A percentile compares a stretch with the other conserved stretches of the same genome.
These are phyloP conservation scores for Rhabdomys dilectus DNA, from an alignment of 2,113 vertebrate species.

Conservation along the genomic window DNA sequence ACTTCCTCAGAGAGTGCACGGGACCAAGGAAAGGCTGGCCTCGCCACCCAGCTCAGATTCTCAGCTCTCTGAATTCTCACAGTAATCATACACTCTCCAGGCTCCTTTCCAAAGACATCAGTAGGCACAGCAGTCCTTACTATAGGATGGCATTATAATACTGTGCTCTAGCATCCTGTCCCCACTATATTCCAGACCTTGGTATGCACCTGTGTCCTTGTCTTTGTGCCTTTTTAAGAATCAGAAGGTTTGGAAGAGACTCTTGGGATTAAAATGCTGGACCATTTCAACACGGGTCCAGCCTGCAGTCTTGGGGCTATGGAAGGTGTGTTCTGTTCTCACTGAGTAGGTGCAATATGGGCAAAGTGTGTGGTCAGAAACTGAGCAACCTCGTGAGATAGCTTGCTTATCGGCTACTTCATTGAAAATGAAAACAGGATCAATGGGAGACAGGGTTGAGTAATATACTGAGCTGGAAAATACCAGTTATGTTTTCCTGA, in stretches of 20 bases:
- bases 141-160: not conserved
- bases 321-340: not conserved
- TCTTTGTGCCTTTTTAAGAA: not conserved
- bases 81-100: not conserved
- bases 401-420: not conserved
- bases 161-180: not conserved
- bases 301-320: not conserved
- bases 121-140: not conserved
- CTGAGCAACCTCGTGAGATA: not conserved
- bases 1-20: not conserved
- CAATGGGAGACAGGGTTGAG: not conserved
- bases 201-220: not conserved
- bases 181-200: not conserved
- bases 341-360: not conserved
- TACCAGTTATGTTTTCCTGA: not conserved
- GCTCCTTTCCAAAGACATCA: not conserved
- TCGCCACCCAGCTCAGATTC: too few relatives aligned
- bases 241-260: not conserved
- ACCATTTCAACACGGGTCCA: not conserved
- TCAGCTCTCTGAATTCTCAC: not conserved
- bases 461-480: rapidly evolving
- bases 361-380: not conserved
- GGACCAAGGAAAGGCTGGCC: too few relatives aligned
- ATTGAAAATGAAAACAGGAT: not conserved
- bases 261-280: not conserved